Conservation (phyloP, 2,113 vertebrate species). For the Boleophthalmus pectinirostris region DNA sequence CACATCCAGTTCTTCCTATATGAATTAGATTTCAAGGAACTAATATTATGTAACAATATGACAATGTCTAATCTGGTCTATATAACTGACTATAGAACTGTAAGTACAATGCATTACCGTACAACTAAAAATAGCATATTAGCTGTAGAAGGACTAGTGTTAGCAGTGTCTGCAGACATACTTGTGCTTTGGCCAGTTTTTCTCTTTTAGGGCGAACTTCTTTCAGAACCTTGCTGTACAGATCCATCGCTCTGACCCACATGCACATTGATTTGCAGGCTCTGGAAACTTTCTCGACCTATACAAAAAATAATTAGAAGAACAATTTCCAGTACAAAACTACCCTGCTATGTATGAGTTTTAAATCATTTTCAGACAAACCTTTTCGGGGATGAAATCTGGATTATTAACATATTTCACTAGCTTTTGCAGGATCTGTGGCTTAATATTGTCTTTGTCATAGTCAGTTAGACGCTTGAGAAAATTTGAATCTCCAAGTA, state of each 20-base stretch:
- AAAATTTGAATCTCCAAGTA: conserved; percentile 83
- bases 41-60: neutral
- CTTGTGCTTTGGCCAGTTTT: conserved; percentile 80
- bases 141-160: neutral
- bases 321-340: neutral
- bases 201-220: conserved; percentile 82
- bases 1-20: conserved; percentile 80
- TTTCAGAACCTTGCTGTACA: conserved; percentile 83
- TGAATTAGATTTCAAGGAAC: neutral
- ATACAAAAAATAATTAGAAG: neutral
- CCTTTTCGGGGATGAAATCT: conserved; percentile 85
- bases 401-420: conserved; percentile 84
- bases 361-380: conserved; percentile 30
- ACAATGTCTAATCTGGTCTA: neutral
- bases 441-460: conserved; percentile 85
- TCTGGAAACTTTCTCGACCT: conserved; percentile 85
- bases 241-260: conserved; percentile 85
- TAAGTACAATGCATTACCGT: neutral
- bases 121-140: neutral
- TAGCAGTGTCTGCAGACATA: conserved; percentile 32
- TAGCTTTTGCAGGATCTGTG: conserved; percentile 79
- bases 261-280: conserved; percentile 86
- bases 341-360: neutral
- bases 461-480: conserved; percentile 81
- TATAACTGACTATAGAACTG: neutral